phyloP scores from a whole-genome alignment of 2,797 vertebrate species.

The Chromobotia macracanthus region DNA sequence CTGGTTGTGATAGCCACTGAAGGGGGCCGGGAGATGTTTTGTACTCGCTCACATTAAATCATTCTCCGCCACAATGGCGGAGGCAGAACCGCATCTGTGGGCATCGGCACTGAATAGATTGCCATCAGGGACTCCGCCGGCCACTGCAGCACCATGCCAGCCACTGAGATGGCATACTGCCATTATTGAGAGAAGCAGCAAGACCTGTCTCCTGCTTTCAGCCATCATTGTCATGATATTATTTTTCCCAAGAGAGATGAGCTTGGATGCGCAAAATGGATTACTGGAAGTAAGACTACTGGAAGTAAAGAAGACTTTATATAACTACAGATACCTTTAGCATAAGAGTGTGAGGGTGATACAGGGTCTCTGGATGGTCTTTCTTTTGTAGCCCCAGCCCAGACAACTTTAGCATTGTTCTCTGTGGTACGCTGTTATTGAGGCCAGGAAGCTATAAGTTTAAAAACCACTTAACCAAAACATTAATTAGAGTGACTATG shows the following conservation, averaged over 20 bases:
- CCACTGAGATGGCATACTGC: conserved; percentile 71
- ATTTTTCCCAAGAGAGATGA: conserved; percentile 28
- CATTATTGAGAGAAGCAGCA: conserved; percentile 70
- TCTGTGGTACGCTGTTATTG: conserved; percentile 64
- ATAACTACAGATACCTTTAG: conserved; percentile 13
- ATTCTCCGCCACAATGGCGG: conserved; percentile 69
- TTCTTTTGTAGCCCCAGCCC: conserved; percentile 59
- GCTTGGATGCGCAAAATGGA: conserved; percentile 23
- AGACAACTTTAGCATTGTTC: conserved; percentile 77
- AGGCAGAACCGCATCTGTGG: conserved; percentile 76
- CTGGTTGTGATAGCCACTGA: conserved; percentile 52
- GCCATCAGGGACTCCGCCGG: conserved; percentile 72
- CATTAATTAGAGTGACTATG: conserved; percentile 80
- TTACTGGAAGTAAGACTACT: no score
- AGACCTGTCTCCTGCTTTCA: conserved; percentile 37
- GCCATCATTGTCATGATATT: conserved; percentile 20
- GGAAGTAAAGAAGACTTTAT: not conserved
- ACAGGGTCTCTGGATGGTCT: conserved; percentile 51
- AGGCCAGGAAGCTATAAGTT: conserved; percentile 76
- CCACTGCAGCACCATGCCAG: conserved; percentile 64
- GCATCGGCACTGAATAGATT: conserved; percentile 66
- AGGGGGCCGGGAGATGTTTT: conserved; percentile 60
- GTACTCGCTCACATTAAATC: conserved; percentile 75
- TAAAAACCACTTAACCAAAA: conserved; percentile 87
- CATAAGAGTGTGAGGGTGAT: no score